These are phyloP conservation scores for Hecatera dysodea DNA, from an alignment of 2,888 invertebrate species.

Conservation along the genomic window DNA sequence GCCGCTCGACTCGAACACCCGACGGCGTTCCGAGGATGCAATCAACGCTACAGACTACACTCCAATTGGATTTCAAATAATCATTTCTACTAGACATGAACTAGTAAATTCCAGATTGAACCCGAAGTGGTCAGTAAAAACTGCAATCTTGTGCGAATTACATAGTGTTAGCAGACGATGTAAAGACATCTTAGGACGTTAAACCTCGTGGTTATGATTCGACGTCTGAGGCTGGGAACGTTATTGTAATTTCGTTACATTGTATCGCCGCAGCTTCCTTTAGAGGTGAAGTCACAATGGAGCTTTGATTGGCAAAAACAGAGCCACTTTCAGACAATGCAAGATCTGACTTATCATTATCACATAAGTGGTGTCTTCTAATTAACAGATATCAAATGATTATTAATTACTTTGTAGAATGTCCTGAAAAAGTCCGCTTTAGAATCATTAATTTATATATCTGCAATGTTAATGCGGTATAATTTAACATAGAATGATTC, in stretches of 20 bases:
- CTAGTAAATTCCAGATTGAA: conserved; percentile 51
- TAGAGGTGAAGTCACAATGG: conserved; percentile 31
- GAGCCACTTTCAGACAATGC: conserved; percentile 31
- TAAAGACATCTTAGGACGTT: conserved; percentile 28
- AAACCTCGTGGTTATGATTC: conserved; percentile 37
- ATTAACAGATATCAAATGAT: conserved; percentile 24
- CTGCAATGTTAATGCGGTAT: background rate
- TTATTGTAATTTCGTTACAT: conserved; percentile 45
- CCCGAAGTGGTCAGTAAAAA: conserved; percentile 46
- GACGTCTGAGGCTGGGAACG: conserved; percentile 22
- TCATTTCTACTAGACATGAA: conserved; percentile 59
- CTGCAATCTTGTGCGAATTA: conserved; percentile 47
- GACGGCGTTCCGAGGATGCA: conserved; percentile 59
- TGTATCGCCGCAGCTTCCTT: conserved; percentile 33
- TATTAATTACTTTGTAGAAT: conserved; percentile 29
- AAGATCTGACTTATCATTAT: conserved; percentile 25
- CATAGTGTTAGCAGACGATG: conserved; percentile 22
- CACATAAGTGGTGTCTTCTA: conserved; percentile 29
- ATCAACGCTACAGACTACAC: conserved; percentile 63
- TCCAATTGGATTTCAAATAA: conserved; percentile 70
- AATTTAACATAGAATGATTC: background rate
- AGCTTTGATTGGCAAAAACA: conserved; percentile 33
- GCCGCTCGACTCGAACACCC: conserved; percentile 42
- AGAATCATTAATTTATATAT: conserved; percentile 3
- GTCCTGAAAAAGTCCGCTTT: background rate